phyloP scores from a whole-genome alignment of 2,113 vertebrate genomes.

The Myiozetetes cayanensis region DNA sequence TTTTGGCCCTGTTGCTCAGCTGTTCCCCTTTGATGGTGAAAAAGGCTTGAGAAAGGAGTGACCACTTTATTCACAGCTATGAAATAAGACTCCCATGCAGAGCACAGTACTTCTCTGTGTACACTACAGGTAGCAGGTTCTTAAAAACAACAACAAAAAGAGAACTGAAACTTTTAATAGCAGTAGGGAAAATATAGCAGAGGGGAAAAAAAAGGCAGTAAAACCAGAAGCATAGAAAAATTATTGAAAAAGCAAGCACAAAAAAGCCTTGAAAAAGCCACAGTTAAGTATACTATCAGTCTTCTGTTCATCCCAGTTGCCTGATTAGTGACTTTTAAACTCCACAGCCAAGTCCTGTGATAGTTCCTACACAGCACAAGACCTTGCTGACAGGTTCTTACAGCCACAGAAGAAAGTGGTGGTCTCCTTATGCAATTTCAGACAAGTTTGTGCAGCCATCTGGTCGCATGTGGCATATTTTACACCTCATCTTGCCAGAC shows the following conservation, averaged over 20 bases:
- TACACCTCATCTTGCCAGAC: neutral
- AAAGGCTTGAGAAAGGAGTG: neutral
- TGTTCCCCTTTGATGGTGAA: neutral
- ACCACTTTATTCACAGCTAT: neutral
- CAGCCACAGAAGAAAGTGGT: neutral
- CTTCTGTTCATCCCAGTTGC: neutral
- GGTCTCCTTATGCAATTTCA: neutral
- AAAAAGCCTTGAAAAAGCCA: neutral
- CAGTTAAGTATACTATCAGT: neutral
- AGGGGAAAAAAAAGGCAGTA: neutral
- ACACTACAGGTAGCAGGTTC: neutral
- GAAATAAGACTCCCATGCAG: neutral
- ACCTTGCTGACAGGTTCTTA: neutral
- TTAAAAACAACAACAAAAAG: neutral
- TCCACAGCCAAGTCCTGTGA: neutral
- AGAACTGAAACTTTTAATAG: neutral
- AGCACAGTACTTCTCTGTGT: neutral
- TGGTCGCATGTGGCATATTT: neutral
- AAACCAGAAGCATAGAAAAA: neutral
- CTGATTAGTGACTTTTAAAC: neutral
- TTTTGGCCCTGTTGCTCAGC: neutral
- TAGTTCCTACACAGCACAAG: neutral
- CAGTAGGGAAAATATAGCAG: neutral
- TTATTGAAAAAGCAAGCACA: neutral
- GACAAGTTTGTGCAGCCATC: neutral